Evolutionary conservation across 2,113 vertebrate species (phyloP), one percentile per base, ranked within the genome.

Genomic region (Crotalus tigris): DNA sequence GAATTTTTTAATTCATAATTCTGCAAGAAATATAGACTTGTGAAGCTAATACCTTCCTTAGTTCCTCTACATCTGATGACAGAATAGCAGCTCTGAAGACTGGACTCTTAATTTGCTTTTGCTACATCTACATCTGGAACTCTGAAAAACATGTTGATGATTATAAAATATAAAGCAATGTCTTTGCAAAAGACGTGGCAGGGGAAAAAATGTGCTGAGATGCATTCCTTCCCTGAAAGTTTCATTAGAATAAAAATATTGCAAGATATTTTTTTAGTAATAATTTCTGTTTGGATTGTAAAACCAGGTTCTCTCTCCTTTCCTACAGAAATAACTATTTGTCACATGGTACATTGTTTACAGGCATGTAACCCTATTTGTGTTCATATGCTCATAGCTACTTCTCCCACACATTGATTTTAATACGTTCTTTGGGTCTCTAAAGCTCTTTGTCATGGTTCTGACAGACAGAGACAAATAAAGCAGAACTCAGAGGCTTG

Each of bases 301-400:
- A 89, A 57, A 23, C 29, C 88, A 81, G 92, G 44, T 1, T 93
- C 92, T 87, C 53, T 26, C 53, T 90, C 57, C 57, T 13, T 61
- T 90, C 88, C 7, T 92, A 87, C 0, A 92, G 69, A 94, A 95
- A 91, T 0, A 93, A 75, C 13, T 1, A 4, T 92, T 94, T 96
- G 29, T 7, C 64, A 4, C 49, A 87, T 23, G 75, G 92, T 91
- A 93, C 64, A 0, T 13, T 33, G 93, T 91, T 90, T 85, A 91
- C 49, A 57, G 88, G 87, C 44, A 64, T 91, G 69, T 11, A 91
- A 91, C 61, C 10, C 64, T 85, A 93, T 59, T 51, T 64, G 92
- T 58, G 89, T 94, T 93, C 92, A 94, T 92, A 92, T 29, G 33
- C 69, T n/a, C 88, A 33, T 85, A 93, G 64, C 10, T 10, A 69